These are phyloP conservation scores for Blastobasis lacticolella DNA, from an alignment of 2,888 invertebrate species.

Conservation along the genomic window DNA sequence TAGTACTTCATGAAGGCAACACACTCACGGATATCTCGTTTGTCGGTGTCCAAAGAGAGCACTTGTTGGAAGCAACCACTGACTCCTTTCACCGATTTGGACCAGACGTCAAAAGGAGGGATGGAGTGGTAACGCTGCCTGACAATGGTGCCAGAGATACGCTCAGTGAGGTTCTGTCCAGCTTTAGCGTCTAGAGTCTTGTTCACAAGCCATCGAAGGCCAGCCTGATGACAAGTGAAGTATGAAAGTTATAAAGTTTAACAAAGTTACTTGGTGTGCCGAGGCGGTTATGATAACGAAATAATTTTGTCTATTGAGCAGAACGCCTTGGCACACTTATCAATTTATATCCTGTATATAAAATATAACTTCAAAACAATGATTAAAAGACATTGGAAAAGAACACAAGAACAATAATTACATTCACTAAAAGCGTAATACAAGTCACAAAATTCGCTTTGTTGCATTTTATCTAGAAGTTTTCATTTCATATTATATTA, in stretches of 20 bases:
- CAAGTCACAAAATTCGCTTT: too few species aligned
- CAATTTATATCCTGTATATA: too few species aligned
- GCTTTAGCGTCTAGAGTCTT: slow-evolving; percentile 28
- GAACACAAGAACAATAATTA: too few species aligned
- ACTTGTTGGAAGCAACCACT: slow-evolving; percentile 57
- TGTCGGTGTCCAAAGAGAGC: slow-evolving; percentile 43
- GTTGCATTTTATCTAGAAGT: too few species aligned
- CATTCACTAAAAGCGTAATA: too few species aligned
- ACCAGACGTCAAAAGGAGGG: slow-evolving; percentile 56
- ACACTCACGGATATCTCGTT: slow-evolving; percentile 45
- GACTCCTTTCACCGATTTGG: slow-evolving; percentile 36
- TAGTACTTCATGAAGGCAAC: too few species aligned
- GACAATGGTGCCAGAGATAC: slow-evolving; percentile 35
- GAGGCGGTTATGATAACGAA: too few species aligned
- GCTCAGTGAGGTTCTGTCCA: slow-evolving; percentile 20
- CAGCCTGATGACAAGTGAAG: slow-evolving; percentile 30
- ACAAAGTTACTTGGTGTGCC: not conserved
- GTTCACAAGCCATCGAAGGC: slow-evolving; percentile 52
- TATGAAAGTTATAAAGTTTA: not conserved
- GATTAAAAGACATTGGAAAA: too few species aligned
- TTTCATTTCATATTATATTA: too few species aligned
- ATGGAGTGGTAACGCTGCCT: slow-evolving; percentile 51
- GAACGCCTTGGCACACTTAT: too few species aligned
- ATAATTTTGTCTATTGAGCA: too few species aligned
- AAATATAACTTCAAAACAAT: too few species aligned